Evolutionary conservation across 2,113 vertebrate genomes (phyloP), one percentile per base, ranked within the genome.

Genomic region (Chionomys nivalis): DNA sequence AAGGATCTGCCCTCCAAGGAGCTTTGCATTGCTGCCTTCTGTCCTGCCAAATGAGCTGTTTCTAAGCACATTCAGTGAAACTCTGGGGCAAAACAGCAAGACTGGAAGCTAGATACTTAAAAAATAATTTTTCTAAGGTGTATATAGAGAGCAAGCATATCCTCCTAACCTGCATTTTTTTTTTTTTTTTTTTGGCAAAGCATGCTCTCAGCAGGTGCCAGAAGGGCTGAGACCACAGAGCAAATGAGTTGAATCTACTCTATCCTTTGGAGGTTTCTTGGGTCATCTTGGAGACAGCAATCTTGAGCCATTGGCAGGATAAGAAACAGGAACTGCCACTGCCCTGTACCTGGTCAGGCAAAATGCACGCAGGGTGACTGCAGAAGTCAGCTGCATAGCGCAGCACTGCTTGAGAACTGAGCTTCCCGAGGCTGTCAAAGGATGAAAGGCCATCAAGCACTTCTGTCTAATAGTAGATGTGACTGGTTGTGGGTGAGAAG

Each of bases 51-150:
- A 17, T 70, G 21, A 3, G 23, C n/a, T 76, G 24, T 79, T 77
- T 89, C 5, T 44, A 90, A 68, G 31, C 75, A 87, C 39, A 86
- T 0, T 55, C 36, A 55, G 3, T 79, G 87, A 68, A 13, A 89
- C 11, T 31, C 5, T 90, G 11, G 47, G 31, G 7, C 23, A 91
- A 79, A 75, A 17, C 9, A 79, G 76, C 26, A 73, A 33, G 5
- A 47, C 6, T 47, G 26, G 39, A 68, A 86, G 3, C 13, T 73
- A 49, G 12, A 65, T 42, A 93, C 4, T 19, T 87, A 2, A 90
- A 81, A 87, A 72, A 39, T n/a, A 8, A 42, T 91, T 82, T 89
- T 95, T 55, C 75, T 75, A 92, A 88, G 28, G 65, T 24, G 73
- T 49, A n/a, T 28, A 23, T 8, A 87, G 23, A 95, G 61, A 83